phyloP scores from a whole-genome alignment of 1,140 invertebrate genomes.

The Nasonia longicornis region DNA sequence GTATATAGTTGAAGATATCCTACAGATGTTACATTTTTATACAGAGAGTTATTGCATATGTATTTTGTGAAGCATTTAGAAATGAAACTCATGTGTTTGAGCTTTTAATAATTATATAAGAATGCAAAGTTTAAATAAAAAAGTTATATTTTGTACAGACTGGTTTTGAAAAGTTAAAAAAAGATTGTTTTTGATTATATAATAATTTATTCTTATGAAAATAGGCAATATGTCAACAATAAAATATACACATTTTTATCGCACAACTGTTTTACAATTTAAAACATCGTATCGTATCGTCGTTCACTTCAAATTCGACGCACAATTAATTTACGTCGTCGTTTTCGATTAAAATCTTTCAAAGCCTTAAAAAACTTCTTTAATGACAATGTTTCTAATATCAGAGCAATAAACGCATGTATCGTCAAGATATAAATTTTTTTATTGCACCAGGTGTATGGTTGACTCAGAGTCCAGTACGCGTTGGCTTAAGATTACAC shows the following conservation, averaged over 20 bases:
- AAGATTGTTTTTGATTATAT: constrained; percentile 24
- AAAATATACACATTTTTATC: constrained; percentile 50
- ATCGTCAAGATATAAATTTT: constrained; percentile 29
- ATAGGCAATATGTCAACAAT: constrained; percentile 60
- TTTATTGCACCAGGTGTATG: background rate
- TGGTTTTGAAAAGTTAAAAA: background rate
- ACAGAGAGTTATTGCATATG: constrained; percentile 6
- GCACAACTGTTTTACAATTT: constrained; percentile 40
- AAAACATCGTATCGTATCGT: constrained; percentile 20
- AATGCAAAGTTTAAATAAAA: constrained; percentile 7
- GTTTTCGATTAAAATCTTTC: constrained; percentile 17
- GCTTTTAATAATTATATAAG: constrained; percentile 15
- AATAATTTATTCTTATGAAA: constrained; percentile 61
- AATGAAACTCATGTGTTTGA: constrained; percentile 7
- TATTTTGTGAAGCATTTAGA: constrained; percentile 14
- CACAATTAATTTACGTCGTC: constrained; percentile 14
- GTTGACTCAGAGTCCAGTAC: background rate
- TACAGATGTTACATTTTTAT: constrained; percentile 28
- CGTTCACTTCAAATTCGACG: constrained; percentile 21
- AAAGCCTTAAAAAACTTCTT: constrained; percentile 9
- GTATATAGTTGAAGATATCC: constrained; percentile 24
- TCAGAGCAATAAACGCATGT: background rate
- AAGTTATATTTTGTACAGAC: constrained; percentile 31
- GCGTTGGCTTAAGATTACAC: constrained; percentile 22
- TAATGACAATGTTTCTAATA: constrained; percentile 7